Base-by-base conservation (phyloP, 1,140 invertebrate species). In the Schmidtea mediterranea region DNA sequence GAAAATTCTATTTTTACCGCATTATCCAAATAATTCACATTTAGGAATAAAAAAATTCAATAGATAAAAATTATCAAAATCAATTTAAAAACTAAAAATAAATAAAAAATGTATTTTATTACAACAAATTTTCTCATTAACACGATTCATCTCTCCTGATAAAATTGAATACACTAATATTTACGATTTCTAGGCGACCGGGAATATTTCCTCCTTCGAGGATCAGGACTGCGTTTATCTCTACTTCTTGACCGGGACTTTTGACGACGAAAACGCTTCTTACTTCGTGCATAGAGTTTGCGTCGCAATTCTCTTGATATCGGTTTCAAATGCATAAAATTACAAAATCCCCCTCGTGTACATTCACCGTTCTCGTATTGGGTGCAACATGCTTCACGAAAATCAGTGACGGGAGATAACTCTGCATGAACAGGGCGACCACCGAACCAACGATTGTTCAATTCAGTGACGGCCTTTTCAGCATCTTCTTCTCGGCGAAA, bases 311-410 rank as follows among this genome's bases (percentile, higher is more conserved):
- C 83, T 54, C 84, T 68, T 0, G 86, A 92, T 57, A 97, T 95
- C 37, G 87, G 89, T 61, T 95, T 95, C 60, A 97, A 70, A 62
- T 97, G 90, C 90, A 97, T 97, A 63, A 97, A 97, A 69, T 97
- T 97, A 66, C 90, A 97, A 66, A 97, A 97, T 41, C 89, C 90
- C 59, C 84, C 89, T 49, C 90, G 71, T 1, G 84, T 92, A 62
- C 89, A 95, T 69, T 94, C 87, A 2, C 75, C 46, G 10, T 94
- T 89, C 71, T 95, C 89, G 67, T 97, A 95, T 66, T 97, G 90
- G 43, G 90, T 75, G 64, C 90, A 97, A 63, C 90, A 95, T 18
- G 89, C 89, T 72, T 97, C 90, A 58, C 89, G 73, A 62, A 97
- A 97, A 68, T 97, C 90, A 49, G 90, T 97, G 0, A 97, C 90